A percentile compares a stretch with the other conserved stretches of the same genome.
Evolutionary conservation across 2,797 vertebrate species (phyloP).

Genomic region (Schizopygopsis pylzovi): DNA sequence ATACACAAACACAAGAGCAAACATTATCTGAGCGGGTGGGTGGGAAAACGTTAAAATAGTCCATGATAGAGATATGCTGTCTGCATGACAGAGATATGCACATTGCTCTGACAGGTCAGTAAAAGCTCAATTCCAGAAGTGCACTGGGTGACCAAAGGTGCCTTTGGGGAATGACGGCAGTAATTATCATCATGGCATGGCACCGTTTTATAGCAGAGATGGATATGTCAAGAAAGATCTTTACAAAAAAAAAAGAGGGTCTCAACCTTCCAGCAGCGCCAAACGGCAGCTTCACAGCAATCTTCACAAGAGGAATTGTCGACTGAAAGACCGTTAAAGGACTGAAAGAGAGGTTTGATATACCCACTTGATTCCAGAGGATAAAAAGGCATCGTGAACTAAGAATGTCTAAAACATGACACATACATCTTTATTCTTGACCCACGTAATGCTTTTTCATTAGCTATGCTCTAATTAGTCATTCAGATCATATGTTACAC

Average conservation of each 20-base stretch:
- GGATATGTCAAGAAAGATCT: slow-evolving; percentile 52
- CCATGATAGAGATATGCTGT: slow-evolving; percentile 31
- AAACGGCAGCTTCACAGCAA: neutral
- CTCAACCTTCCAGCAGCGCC: slow-evolving; percentile 4
- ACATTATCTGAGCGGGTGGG: slow-evolving; percentile 34
- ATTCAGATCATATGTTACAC: neutral
- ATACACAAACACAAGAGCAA: slow-evolving; percentile 30
- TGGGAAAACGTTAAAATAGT: slow-evolving; percentile 13
- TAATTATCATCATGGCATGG: slow-evolving; percentile 47
- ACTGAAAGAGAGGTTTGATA: slow-evolving; percentile 4
- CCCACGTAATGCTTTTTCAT: neutral
- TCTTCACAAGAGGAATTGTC: slow-evolving; percentile 13
- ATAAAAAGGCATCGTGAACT: neutral
- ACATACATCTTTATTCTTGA: neutral
- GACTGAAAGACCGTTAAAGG: slow-evolving; percentile 17
- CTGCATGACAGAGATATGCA: slow-evolving; percentile 32
- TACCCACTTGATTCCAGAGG: neutral
- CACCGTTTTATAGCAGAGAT: slow-evolving; percentile 27
- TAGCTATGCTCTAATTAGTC: neutral
- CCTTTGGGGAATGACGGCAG: slow-evolving; percentile 36
- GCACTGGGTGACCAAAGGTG: slow-evolving; percentile 22
- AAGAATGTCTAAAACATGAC: neutral
- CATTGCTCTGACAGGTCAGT: slow-evolving; percentile 45
- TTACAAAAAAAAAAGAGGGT: slow-evolving; percentile 1
- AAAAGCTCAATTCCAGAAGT: slow-evolving; percentile 33